Conservation (phyloP, 2,888 invertebrate species). For the Lepas anatifera region DNA sequence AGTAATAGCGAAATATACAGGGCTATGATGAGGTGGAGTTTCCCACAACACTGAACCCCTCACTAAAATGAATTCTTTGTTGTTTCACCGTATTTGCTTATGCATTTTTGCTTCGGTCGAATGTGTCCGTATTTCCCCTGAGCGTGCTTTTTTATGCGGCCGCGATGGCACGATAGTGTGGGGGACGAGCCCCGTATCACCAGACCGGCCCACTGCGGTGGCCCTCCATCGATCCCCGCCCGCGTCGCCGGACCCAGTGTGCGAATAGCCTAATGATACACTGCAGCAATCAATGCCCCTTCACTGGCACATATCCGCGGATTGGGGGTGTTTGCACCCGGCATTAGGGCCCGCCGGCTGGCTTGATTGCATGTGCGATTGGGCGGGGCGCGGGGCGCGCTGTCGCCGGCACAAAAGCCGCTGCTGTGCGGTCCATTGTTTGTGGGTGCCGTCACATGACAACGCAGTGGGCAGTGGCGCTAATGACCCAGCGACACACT, state of each 20-base stretch:
- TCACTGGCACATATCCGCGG: constrained; percentile 10
- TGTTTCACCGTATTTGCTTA: too few relatives aligned
- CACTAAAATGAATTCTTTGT: too few relatives aligned
- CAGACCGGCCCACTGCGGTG: too few relatives aligned
- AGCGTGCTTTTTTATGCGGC: too few relatives aligned
- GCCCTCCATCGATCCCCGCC: background rate
- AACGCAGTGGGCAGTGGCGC: background rate
- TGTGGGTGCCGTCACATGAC: background rate
- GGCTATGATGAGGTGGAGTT: too few relatives aligned
- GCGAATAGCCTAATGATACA: constrained; percentile 2
- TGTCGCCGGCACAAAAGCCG: background rate
- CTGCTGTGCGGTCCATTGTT: background rate
- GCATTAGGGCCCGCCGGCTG: background rate
- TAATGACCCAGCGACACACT: background rate
- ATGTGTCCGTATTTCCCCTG: too few relatives aligned
- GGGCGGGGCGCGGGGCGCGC: background rate
- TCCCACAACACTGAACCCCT: too few relatives aligned
- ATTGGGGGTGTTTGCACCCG: constrained; percentile 4
- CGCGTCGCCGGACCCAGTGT: background rate
- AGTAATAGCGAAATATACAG: too few relatives aligned
- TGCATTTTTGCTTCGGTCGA: too few relatives aligned
- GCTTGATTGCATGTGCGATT: background rate
- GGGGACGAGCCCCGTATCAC: too few relatives aligned
- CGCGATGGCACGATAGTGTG: too few relatives aligned
- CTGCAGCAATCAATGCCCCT: constrained; percentile 4